Conservation (phyloP, 2,888 invertebrate genomes). For the Oscheius sp. region DNA sequence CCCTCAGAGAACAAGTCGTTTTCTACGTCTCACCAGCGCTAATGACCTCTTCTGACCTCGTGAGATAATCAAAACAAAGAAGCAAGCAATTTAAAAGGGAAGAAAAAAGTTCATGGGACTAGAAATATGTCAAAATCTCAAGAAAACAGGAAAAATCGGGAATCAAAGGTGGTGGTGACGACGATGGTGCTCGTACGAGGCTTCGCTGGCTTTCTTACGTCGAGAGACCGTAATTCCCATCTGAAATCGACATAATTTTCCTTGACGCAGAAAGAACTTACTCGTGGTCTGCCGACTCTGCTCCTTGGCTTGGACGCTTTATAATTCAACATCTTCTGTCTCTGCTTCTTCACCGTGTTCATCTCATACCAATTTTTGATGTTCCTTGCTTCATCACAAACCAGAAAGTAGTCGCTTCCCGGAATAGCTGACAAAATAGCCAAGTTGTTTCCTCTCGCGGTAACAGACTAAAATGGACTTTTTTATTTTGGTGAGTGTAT, state of each 20-base stretch:
- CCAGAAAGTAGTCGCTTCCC: conserved; percentile 19
- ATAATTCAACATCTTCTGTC: conserved; percentile 18
- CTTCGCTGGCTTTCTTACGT: conserved; percentile 9
- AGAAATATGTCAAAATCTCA: too few species aligned
- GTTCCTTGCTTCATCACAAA: conserved; percentile 3
- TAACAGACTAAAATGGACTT: conserved; percentile 11
- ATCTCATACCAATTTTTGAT: conserved; percentile 4
- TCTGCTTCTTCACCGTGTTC: conserved; percentile 23
- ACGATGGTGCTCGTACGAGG: conserved; percentile 13
- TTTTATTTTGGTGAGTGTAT: background rate
- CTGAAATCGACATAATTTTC: background rate
- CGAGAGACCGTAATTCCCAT: conserved; percentile 8
- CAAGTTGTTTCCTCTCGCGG: background rate
- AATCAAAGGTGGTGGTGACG: background rate
- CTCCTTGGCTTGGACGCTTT: conserved; percentile 24
- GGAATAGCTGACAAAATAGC: conserved; percentile 11
- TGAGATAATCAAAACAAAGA: too few species aligned
- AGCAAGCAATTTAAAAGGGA: too few species aligned
- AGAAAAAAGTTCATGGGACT: too few species aligned
- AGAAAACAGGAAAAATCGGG: too few species aligned
- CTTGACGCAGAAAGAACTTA: background rate
- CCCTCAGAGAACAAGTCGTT: too few species aligned
- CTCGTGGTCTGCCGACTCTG: conserved; percentile 15
- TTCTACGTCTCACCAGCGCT: too few species aligned
- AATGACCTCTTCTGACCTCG: too few species aligned